Conservation (phyloP, 1,140 invertebrate genomes). For the Drosophila varians region DNA sequence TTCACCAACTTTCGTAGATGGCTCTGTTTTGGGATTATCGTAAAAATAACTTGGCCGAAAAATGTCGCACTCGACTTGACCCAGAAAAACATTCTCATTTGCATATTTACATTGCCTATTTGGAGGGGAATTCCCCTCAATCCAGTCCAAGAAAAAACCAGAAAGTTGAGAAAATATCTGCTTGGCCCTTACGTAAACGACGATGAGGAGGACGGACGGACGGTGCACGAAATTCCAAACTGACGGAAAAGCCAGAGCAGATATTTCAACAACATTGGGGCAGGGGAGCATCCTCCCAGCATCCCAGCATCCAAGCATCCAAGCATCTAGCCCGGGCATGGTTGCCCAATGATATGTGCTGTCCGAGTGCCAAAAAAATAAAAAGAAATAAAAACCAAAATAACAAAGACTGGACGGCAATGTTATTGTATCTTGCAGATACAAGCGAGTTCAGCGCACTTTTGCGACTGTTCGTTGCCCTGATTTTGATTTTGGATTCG, state of each 20-base stretch:
- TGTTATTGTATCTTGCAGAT: conserved; percentile 65
- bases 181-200: conserved; percentile 66
- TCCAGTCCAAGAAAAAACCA: conserved; percentile 13
- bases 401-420: conserved; percentile 48
- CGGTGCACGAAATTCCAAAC: conserved; percentile 73
- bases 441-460: conserved; percentile 71
- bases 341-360: conserved; percentile 74
- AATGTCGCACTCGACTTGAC: conserved; percentile 54
- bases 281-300: not conserved
- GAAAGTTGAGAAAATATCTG: conserved; percentile 62
- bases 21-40: no score
- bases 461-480: conserved; percentile 67
- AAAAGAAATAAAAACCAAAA: conserved; percentile 7
- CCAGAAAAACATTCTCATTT: conserved; percentile 66
- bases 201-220: conserved; percentile 38
- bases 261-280: conserved; percentile 68
- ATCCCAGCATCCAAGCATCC: not conserved
- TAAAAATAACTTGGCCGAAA: conserved; percentile 40
- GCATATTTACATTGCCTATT: conserved; percentile 66
- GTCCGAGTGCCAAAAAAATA: conserved; percentile 68
- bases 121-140: conserved; percentile 16
- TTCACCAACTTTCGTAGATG: conserved; percentile 15
- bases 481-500: conserved; percentile 41
- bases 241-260: conserved; percentile 73
- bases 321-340: conserved; percentile 18